Base-by-base conservation (phyloP, 2,888 invertebrate genomes). In the Baronia brevicornis region DNA sequence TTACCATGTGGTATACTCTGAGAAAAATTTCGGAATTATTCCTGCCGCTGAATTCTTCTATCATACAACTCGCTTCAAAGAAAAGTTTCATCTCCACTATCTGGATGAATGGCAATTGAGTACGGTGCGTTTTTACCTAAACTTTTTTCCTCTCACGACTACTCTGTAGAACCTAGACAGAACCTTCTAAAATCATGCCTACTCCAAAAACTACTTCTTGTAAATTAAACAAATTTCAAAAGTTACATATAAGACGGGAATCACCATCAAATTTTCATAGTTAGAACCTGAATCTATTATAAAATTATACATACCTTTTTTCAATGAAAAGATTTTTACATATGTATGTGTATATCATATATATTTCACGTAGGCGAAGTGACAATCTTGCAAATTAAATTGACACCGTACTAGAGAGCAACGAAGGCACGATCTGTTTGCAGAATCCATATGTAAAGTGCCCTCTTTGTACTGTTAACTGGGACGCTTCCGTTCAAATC, bases 391-490 rank as follows among this genome's bases (percentile, higher is more conserved):
- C 55, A 73, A 80, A 80, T 80, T 73, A 44, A 75, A 78, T 77
- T 78, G 46, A 70, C 78, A 78, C 62, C 43, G 54, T 53, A 59
- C 58, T 60, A 52, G 58, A 54, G 55, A 61, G 53, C 39, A 49
- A 43, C 52, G 50, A 45, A 58, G 53, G 55, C 58, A 62, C 62
- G 57, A 44, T 48, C 41, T 82, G 69, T 82, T 82, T 70, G 60
- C 74, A 51, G 61, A 65, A 68, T 53, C 71, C 55, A 79, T 80
- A 63, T 65, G 63, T 60, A 60, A 64, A 56, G 47, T 40, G 60
- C 52, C 69, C 65, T 67, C 73, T 64, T 65, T 61, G 44, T 54
- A 48, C 42, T 54, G 70, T 72, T 74, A 80, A 71, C 74, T 63
- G 60, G 66, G 60, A 51, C 64, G 64, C 44, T 50, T 48, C 50